A percentile compares a stretch with the other conserved stretches of the same genome.
Conservation (phyloP, 30 jellyfish, hydroid and myxozoan genomes). For the Aurelia aurita complex sp. Pacific region DNA sequence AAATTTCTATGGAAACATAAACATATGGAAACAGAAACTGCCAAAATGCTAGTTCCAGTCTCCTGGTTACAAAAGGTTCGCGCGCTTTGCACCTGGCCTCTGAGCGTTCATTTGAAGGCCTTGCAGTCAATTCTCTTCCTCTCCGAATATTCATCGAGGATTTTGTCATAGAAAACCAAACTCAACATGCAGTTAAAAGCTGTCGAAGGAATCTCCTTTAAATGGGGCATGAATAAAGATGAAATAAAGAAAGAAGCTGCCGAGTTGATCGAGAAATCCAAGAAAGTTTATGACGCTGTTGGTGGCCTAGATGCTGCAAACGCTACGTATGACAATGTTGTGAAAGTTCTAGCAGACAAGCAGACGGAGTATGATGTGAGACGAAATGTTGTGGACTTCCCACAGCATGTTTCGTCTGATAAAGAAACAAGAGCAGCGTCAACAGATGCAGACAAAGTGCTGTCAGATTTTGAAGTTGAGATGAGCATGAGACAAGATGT, state of each 20-base stretch:
- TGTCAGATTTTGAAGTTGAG: slow-evolving; percentile 91
- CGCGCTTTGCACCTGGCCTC: slow-evolving; percentile 10
- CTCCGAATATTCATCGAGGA: too few relatives aligned
- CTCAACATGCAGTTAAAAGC: slow-evolving; percentile 23
- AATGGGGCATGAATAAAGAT: slow-evolving; percentile 44
- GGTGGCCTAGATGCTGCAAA: slow-evolving; percentile 55
- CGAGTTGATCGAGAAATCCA: slow-evolving; percentile 59
- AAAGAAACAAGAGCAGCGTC: slow-evolving; percentile 81
- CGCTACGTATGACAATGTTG: slow-evolving; percentile 61
- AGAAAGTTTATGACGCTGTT: slow-evolving; percentile 64
- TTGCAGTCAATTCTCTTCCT: background rate
- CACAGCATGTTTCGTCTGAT: slow-evolving; percentile 85
- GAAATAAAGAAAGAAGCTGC: slow-evolving; percentile 42
- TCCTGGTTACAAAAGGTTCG: background rate
- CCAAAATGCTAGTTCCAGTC: background rate
- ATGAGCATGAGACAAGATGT: slow-evolving; percentile 96
- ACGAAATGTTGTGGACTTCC: slow-evolving; percentile 84
- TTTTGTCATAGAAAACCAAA: background rate
- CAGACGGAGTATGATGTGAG: slow-evolving; percentile 47
- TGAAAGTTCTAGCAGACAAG: slow-evolving; percentile 67
- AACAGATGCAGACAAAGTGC: slow-evolving; percentile 84
- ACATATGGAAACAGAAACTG: too few relatives aligned
- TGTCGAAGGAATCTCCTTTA: slow-evolving; percentile 55
- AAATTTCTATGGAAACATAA: too few relatives aligned
- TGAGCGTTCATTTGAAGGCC: background rate